Evolutionary conservation across 2,797 vertebrate genomes (phyloP), one percentile per base, ranked within the genome.

Genomic region (Lycodopsis pacificus): DNA sequence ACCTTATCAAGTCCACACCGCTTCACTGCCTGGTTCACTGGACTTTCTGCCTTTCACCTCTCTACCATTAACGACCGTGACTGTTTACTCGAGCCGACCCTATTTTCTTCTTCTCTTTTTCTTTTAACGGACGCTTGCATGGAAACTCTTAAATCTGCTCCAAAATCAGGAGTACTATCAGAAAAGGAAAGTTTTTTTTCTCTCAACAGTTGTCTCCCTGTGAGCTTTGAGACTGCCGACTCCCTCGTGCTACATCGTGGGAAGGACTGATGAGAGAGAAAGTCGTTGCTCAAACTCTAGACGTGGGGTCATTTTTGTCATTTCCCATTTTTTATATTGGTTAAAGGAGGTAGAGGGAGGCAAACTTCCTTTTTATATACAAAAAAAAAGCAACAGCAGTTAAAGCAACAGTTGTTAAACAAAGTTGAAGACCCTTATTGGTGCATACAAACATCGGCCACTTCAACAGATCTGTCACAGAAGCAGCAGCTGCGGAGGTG

Each of bases 31-130:
- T 48, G 83, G 75, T 77, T 86, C 27, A 62, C 80, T 83, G 86
- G 92, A 90, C 89, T 89, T 89, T 76, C 83, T 88, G 90, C 92
- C 89, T 92, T 91, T 80, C 82, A 75, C 74, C 65, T 82, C 77
- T 67, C 81, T 66, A 70, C 75, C 83, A 64, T 83, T 85, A 85
- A 89, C 38, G 84, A 91, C 91, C 71, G 30, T 83, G 90, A 93
- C 90, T 92, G 91, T 94, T 93, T 90, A 89, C 71, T 78, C 20
- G 32, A 88, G 30, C 68, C 15, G 7, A 59, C 19, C 20, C n/a
- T 15, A 2, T 42, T 27, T 36, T 38, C 40, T 66, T 42, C 69
- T 13, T 56, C 14, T 12, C 8, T 12, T 42, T 4, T 69, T 30
- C 1, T 57, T 67, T 73, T 46, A 65, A 68, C 17, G 46, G 59